A percentile compares a stretch with the other conserved stretches of the same genome.
These are phyloP conservation scores for Sylvia borin DNA, from an alignment of 2,797 vertebrate species.

Conservation along the genomic window DNA sequence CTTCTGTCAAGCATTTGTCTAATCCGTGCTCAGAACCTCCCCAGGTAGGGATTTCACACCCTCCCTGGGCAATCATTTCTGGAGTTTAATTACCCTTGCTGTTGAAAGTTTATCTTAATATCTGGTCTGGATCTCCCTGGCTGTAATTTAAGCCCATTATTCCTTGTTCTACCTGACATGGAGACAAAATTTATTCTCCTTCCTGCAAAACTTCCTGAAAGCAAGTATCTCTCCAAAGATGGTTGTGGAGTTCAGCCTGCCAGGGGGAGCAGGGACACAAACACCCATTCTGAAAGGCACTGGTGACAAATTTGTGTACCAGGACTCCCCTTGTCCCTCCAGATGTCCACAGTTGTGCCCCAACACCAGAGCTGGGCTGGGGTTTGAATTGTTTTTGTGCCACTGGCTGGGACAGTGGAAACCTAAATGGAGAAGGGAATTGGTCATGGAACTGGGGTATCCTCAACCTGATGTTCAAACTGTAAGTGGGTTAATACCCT, in stretches of 20 bases:
- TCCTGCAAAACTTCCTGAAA: background rate
- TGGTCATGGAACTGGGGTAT: background rate
- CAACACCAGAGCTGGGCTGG: accelerated
- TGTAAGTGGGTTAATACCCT: background rate
- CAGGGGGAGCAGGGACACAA: background rate
- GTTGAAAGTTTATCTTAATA: conserved; percentile 22
- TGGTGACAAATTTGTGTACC: accelerated
- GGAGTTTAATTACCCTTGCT: conserved; percentile 18
- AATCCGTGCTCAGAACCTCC: background rate
- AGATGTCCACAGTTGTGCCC: too few species aligned
- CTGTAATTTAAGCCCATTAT: conserved; percentile 11
- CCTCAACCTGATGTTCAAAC: background rate
- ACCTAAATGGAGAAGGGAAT: background rate
- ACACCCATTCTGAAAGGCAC: accelerated
- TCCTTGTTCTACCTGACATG: background rate
- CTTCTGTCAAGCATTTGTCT: conserved; percentile 17
- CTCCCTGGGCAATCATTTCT: background rate
- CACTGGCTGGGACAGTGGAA: background rate
- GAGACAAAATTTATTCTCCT: background rate
- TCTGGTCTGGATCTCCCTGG: background rate
- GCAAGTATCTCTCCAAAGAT: accelerated
- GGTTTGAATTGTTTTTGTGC: background rate
- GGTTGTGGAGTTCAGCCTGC: background rate
- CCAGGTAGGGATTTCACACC: background rate
- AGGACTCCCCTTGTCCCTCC: background rate